A percentile compares a stretch with the other conserved stretches of the same genome.
Conservation (phyloP, 2,888 invertebrate genomes). For the Seira ritae region DNA sequence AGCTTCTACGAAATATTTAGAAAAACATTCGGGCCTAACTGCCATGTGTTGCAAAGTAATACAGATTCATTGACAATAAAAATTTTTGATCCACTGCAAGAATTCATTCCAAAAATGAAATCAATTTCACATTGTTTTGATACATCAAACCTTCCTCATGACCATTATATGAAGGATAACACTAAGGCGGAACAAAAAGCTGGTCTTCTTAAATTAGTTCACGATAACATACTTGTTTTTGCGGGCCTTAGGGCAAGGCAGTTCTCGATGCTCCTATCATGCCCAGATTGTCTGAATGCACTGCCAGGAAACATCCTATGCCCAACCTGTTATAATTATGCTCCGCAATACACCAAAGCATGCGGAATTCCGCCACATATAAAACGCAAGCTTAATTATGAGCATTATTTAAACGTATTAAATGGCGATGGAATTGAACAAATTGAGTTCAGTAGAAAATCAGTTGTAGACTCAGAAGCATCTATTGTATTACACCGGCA, state of each 20-base stretch:
- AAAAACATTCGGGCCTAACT: not conserved
- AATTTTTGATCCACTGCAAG: not conserved
- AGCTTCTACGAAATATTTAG: slow-evolving; percentile 5
- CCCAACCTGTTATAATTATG: not conserved
- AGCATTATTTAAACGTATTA: not conserved
- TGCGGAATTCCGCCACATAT: not conserved
- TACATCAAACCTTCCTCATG: not conserved
- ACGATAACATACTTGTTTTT: not conserved
- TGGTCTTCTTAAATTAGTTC: slow-evolving; percentile 13
- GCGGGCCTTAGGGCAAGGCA: not conserved
- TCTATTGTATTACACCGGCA: not conserved
- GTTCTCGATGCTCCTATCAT: not conserved
- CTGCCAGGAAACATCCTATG: not conserved
- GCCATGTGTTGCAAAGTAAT: not conserved
- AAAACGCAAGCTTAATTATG: not conserved
- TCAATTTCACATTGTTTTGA: not conserved
- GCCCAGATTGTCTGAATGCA: not conserved
- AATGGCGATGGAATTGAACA: not conserved
- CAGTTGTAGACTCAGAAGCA: not conserved
- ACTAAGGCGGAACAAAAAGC: not conserved
- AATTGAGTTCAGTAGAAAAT: too few relatives aligned
- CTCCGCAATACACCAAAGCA: not conserved
- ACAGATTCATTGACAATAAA: not conserved
- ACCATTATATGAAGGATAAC: not conserved
- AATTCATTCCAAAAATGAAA: not conserved